phyloP scores from a whole-genome alignment of 2,888 invertebrate species.

The Brenthis hecate region DNA sequence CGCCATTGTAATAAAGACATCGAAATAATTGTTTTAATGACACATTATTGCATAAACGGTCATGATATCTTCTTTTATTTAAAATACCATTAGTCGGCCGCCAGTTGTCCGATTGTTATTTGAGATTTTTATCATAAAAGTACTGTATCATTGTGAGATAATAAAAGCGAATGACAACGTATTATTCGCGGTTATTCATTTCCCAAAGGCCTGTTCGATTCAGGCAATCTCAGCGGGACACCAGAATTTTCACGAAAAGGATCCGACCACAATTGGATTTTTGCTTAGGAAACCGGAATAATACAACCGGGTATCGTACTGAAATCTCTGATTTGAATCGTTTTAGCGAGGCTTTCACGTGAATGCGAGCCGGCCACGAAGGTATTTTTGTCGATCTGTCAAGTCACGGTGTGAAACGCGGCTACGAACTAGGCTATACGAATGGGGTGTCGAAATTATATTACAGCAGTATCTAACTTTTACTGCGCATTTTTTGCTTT shows the following conservation, averaged over 20 bases:
- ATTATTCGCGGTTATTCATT: conserved; percentile 79
- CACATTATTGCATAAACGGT: conserved; percentile 58
- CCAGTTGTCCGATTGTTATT: conserved; percentile 68
- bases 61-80: conserved; percentile 72
- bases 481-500: conserved; percentile 1
- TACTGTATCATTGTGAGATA: conserved; percentile 81
- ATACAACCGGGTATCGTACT: conserved; percentile 80
- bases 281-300: conserved; percentile 81
- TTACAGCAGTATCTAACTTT: not conserved
- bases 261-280: conserved; percentile 80
- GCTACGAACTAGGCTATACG: conserved; percentile 10
- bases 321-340: conserved; percentile 82
- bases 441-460: conserved; percentile 9
- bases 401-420: conserved; percentile 55
- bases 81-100: conserved; percentile 62
- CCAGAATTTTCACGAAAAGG: conserved; percentile 72
- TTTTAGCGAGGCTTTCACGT: conserved; percentile 73
- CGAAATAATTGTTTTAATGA: conserved; percentile 71
- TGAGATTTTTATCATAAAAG: conserved; percentile 78
- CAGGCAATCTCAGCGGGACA: conserved; percentile 78
- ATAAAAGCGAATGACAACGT: conserved; percentile 81
- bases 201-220: conserved; percentile 63
- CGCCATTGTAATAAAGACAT: conserved; percentile 67
- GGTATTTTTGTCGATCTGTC: conserved; percentile 56
- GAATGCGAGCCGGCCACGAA: conserved; percentile 57